Conservation (phyloP, 2,797 vertebrate species). For the Clamator glandarius region DNA sequence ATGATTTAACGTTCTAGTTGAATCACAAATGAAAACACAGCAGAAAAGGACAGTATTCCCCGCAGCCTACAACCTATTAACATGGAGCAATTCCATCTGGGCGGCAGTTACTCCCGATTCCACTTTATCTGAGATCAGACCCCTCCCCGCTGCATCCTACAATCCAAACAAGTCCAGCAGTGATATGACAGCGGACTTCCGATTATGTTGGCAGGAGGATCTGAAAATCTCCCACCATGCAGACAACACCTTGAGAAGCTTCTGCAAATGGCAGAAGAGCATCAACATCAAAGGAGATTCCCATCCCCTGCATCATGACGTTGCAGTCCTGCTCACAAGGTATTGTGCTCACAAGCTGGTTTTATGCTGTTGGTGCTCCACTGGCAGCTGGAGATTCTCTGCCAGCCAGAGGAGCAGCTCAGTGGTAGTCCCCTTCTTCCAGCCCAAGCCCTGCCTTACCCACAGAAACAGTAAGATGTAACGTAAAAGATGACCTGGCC, state of each 20-base stretch:
- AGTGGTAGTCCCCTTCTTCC: fast-evolving
- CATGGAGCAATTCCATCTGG: neutral
- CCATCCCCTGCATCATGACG: conserved; percentile 91
- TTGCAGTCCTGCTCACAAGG: conserved; percentile 94
- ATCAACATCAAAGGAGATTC: conserved; percentile 92
- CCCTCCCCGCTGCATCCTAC: neutral
- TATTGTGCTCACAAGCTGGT: neutral
- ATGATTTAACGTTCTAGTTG: neutral
- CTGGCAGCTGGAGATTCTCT: neutral
- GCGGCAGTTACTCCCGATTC: neutral
- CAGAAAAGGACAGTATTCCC: neutral
- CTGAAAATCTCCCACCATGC: conserved; percentile 95
- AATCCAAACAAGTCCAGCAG: neutral
- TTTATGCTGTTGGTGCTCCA: neutral
- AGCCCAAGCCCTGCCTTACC: neutral
- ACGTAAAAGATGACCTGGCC: neutral
- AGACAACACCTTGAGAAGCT: conserved; percentile 93
- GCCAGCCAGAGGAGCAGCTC: neutral
- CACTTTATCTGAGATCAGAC: neutral
- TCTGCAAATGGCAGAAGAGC: conserved; percentile 97
- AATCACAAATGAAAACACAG: neutral
- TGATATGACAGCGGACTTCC: neutral
- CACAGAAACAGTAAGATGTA: fast-evolving
- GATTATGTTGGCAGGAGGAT: conserved; percentile 81
- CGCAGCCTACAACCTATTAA: neutral